Evolutionary conservation across 2,888 invertebrate species (phyloP), one percentile per base, ranked within the genome.

Genomic region (Pseudococcus jackbeardsleyi): DNA sequence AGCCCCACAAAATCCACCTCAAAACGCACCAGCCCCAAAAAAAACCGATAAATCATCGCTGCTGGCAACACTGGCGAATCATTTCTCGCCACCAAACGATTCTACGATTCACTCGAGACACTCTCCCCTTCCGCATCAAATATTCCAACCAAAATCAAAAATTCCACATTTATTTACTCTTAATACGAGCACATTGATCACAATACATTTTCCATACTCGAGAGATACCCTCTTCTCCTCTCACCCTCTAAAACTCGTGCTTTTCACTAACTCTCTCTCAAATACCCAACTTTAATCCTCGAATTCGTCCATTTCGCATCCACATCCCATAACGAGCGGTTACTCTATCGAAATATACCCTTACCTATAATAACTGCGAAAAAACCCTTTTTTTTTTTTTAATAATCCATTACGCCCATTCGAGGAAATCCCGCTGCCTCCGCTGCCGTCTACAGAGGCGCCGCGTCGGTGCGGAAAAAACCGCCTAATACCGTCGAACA

Each of bases 401-500:
- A 22, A 33, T 79, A 79, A 79, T 79, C 79, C 79, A 79, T 79
- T 79, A 79, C 42, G 42, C n/a, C 42, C 42, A 33, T 79, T 26
- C 79, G 19, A 33, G 12, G 26, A 72, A 33, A 33, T 26, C 0
- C 33, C 15, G n/a, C 5, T 79, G 59, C 26, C 26, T 33, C 26
- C 26, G 26, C 26, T 33, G 26, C 26, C 1, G 26, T 2, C 26
- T 33, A 33, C 26, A 3, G 26, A 33, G 9, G 59, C 6, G 59
- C n/a, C 19, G 59, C 59, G 59, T 9, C 19, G 6, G 39, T 42
- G 79, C 79, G 79, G n/a, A 79, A 79, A 79, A 79, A 42, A 79
- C 19, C 79, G 59, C n/a, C 42, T 42, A 79, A 42, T 79, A 42
- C 33, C 68, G 33, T n/a, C 59, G 59, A 59, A 59, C 72, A 77